Percentiles rank a stretch among this genome's conserved stretches.
Conservation (phyloP, 2,797 vertebrate species). For the Eulemur albifrons region DNA sequence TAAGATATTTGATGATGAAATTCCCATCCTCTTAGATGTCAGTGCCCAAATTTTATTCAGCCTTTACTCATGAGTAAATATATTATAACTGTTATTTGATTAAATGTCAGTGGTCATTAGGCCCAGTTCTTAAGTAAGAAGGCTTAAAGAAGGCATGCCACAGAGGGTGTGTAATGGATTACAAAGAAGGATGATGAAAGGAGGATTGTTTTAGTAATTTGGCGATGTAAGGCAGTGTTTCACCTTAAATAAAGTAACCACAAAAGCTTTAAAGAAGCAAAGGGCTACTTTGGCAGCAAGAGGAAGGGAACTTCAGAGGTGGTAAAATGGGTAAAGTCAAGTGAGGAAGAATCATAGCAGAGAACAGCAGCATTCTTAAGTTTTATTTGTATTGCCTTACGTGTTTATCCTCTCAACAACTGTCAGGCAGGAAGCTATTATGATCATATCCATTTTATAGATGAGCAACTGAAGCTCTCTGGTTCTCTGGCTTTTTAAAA, state of each 20-base stretch:
- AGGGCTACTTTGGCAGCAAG: background rate
- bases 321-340: background rate
- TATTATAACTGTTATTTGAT: conserved; percentile 70
- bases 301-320: background rate
- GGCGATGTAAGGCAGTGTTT: conserved; percentile 19
- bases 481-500: background rate
- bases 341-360: background rate
- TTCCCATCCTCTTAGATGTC: conserved; percentile 68
- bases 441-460: background rate
- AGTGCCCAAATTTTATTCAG: conserved; percentile 72
- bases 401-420: background rate
- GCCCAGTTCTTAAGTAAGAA: conserved; percentile 49
- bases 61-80: conserved; percentile 65
- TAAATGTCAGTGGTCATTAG: conserved; percentile 71
- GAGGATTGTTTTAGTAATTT: conserved; percentile 19
- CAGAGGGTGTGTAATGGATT: conserved; percentile 35
- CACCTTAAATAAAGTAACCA: conserved; percentile 51
- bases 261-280: conserved; percentile 44
- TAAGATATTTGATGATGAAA: conserved; percentile 72
- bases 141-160: conserved; percentile 45
- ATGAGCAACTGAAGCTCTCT: background rate
- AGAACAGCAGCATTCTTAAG: background rate
- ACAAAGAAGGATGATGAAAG: conserved; percentile 49
- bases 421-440: background rate
- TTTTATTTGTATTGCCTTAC: background rate